Evolutionary conservation across 1,140 invertebrate genomes (phyloP).

Genomic region (Ericerus pela): DNA sequence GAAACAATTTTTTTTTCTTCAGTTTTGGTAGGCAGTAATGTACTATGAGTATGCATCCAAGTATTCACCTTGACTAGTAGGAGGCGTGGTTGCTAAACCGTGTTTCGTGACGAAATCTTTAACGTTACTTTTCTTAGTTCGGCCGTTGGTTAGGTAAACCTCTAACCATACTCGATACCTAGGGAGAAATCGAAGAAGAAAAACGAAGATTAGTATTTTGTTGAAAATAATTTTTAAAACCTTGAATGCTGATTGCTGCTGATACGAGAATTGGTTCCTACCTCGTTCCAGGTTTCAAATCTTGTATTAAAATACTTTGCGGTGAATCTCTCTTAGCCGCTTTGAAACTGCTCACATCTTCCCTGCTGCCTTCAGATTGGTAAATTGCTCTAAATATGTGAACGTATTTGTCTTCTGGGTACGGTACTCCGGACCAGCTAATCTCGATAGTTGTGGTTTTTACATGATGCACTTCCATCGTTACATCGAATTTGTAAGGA

Average conservation of each 20-base stretch:
- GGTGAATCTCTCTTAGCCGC: slow-evolving; percentile 63
- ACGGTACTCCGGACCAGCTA: slow-evolving; percentile 64
- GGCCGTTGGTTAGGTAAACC: slow-evolving; percentile 73
- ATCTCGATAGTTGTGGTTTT: slow-evolving; percentile 60
- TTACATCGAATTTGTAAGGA: slow-evolving; percentile 65
- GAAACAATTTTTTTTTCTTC: no score
- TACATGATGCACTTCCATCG: slow-evolving; percentile 52
- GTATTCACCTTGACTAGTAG: slow-evolving; percentile 35
- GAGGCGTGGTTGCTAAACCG: slow-evolving; percentile 39
- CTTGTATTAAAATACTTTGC: slow-evolving; percentile 47
- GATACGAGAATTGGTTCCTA: slow-evolving; percentile 21
- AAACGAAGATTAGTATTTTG: not conserved
- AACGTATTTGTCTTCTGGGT: slow-evolving; percentile 78
- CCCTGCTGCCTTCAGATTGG: slow-evolving; percentile 53
- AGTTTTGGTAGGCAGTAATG: no score
- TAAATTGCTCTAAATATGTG: slow-evolving; percentile 76
- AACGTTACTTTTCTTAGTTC: slow-evolving; percentile 74
- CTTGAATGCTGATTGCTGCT: not conserved
- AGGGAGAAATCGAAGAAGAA: no score
- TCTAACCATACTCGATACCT: slow-evolving; percentile 74
- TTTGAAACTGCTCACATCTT: slow-evolving; percentile 67
- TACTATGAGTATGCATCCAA: no score
- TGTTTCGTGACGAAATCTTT: slow-evolving; percentile 74
- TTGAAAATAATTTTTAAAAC: not conserved
- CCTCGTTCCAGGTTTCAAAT: slow-evolving; percentile 62